Evolutionary conservation across 1,140 invertebrate species (phyloP), one percentile per base, ranked within the genome.

Genomic region (Drosophila pruinosa): DNA sequence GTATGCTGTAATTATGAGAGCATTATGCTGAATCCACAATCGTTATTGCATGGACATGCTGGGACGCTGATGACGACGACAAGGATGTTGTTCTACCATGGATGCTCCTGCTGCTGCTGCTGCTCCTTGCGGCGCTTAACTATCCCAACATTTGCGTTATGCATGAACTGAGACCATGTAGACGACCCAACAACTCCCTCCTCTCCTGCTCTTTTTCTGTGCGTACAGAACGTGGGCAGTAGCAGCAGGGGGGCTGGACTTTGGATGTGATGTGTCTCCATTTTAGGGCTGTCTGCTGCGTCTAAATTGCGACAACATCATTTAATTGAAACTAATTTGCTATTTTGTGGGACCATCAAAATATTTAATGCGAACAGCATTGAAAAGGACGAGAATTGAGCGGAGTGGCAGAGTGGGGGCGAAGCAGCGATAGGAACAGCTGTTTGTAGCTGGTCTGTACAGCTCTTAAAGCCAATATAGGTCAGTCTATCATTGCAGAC

Each of bases 291-390:
- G 52, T 48, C 53, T 52, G 48, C 56, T 47, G 65, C 48, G 58
- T 74, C 76, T 70, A 77, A 89, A 89, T 80, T 89, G 73, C 85
- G 64, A 82, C 73, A 78, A 80, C 73, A 83, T 83, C 80, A 89
- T 89, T 80, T 89, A 89, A 89, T 89, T 89, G 85, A 89, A 89
- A 89, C 85, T 89, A 89, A 89, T 89, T 89, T 85, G 71, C 82
- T 77, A 69, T 86, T 86, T 86, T 86, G 77, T 64, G 81, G 73
- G 38, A 19, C 45, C 75, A 78, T 72, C 72, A 69, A 78, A 78
- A 81, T 78, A 70, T 74, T 72, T 88, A 75, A 82, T 64, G 71
- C 34, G 26, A 19, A 34, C 39, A 3, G 8, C 34, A 17, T n/a
- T 6, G 19, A 7, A 34, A 34, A 3, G 5, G n/a, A 28, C 2